Evolutionary conservation across 2,113 vertebrate genomes (phyloP).

Genomic region (Bagarius yarrelli): DNA sequence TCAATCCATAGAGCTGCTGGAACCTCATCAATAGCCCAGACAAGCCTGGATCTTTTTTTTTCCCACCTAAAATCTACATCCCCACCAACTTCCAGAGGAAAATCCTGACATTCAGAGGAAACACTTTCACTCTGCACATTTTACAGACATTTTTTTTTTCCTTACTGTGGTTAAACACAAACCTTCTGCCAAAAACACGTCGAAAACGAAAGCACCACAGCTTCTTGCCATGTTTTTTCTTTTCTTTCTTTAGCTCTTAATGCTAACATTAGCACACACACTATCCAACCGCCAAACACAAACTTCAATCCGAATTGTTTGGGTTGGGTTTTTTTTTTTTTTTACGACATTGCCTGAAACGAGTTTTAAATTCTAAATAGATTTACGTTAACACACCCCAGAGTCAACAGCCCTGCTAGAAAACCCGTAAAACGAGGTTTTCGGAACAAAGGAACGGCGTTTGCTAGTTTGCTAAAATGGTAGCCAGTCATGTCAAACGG

Average conservation of each 20-base stretch:
- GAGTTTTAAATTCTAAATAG: neutral
- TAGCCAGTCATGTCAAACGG: neutral
- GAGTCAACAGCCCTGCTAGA: too few relatives aligned
- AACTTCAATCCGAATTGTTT: too few relatives aligned
- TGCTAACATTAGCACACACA: neutral
- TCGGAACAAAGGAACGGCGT: constrained; percentile 35
- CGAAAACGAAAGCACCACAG: too few relatives aligned
- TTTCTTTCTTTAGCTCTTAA: neutral
- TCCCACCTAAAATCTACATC: neutral
- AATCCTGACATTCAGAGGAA: neutral
- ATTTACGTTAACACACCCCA: too few relatives aligned
- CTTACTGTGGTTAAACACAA: too few relatives aligned
- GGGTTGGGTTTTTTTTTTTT: too few relatives aligned
- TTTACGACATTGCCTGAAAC: too few relatives aligned
- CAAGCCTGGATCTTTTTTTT: neutral
- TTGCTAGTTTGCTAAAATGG: neutral
- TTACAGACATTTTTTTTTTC: too few relatives aligned
- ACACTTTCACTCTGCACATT: too few relatives aligned
- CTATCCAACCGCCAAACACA: neutral
- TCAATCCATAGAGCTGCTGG: constrained; percentile 39
- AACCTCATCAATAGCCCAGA: constrained; percentile 7
- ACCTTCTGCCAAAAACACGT: too few relatives aligned
- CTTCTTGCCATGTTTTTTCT: too few relatives aligned
- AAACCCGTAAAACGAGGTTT: neutral
- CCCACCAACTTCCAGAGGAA: neutral